Evolutionary conservation across 2,797 vertebrate species (phyloP).

Genomic region (Siniperca undulata): DNA sequence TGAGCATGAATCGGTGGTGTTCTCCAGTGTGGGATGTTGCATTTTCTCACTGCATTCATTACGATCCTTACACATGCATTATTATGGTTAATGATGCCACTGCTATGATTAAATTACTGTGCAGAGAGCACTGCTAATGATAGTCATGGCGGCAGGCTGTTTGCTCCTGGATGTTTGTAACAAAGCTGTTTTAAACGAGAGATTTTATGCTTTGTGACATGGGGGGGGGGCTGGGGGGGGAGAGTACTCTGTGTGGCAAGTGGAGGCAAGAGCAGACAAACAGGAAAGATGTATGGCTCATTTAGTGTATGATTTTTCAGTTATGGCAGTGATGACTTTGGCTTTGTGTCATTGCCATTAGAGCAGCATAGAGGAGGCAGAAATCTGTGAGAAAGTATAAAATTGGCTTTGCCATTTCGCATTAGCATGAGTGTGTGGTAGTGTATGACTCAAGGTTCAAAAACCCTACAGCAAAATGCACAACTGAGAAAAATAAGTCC

Average conservation of each 20-base stretch:
- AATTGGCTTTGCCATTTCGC: conserved; percentile 58
- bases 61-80: conserved; percentile 40
- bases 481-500: conserved; percentile 11
- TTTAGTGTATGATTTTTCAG: conserved; percentile 18
- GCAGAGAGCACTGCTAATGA: conserved; percentile 53
- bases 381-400: conserved; percentile 37
- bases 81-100: conserved; percentile 53
- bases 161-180: conserved; percentile 59
- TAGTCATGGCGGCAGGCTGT: conserved; percentile 36
- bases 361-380: conserved; percentile 27
- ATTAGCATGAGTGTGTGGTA: conserved; percentile 36
- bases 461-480: conserved; percentile 19
- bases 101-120: conserved; percentile 58
- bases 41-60: conserved; percentile 66
- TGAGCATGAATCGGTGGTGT: conserved; percentile 43
- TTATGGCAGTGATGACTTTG: conserved; percentile 36
- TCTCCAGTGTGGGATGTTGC: conserved; percentile 46
- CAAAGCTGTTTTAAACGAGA: conserved; percentile 48
- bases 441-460: conserved; percentile 33
- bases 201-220: conserved; percentile 60
- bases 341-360: conserved; percentile 44
- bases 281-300: conserved; percentile 23
- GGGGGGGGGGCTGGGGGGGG: neutral
- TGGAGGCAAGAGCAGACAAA: conserved; percentile 19
- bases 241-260: conserved; percentile 1